Conservation (phyloP, 2,797 vertebrate species). For the Ambastaia sidthimunki region DNA sequence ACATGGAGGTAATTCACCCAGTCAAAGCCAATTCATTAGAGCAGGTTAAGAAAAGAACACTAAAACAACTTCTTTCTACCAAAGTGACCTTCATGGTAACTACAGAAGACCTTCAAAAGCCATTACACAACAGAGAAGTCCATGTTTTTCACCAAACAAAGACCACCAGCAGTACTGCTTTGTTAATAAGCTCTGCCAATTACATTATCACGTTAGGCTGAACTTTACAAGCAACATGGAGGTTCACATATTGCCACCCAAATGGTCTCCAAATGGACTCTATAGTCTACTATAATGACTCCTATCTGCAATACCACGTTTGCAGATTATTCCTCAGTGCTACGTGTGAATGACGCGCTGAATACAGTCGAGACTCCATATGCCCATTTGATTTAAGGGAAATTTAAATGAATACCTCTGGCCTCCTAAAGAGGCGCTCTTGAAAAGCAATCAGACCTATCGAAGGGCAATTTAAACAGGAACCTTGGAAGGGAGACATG, state of each 20-base stretch:
- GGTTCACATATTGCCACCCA: neutral
- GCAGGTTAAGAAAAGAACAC: slow-evolving; percentile 45
- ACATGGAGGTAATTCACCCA: slow-evolving; percentile 8
- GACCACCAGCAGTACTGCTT: neutral
- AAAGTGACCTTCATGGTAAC: neutral
- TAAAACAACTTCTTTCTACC: neutral
- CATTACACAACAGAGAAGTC: neutral
- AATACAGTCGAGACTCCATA: slow-evolving; percentile 16
- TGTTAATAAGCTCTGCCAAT: neutral
- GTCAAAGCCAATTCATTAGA: slow-evolving; percentile 48
- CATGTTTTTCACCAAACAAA: neutral
- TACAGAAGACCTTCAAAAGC: neutral
- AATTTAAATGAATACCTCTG: slow-evolving; percentile 38
- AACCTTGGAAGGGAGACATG: slow-evolving; percentile 20
- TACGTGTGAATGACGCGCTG: slow-evolving; percentile 27
- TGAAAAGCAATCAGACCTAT: slow-evolving; percentile 42
- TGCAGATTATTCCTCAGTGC: neutral
- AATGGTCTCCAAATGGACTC: neutral
- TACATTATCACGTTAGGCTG: neutral
- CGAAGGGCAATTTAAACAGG: slow-evolving; percentile 31
- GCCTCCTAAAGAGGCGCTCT: slow-evolving; percentile 31
- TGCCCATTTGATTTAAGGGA: slow-evolving; percentile 26
- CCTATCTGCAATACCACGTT: slow-evolving; percentile 29
- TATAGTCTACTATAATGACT: slow-evolving; percentile 12
- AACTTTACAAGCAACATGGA: neutral